Evolutionary conservation across 1,140 invertebrate genomes (phyloP).

Genomic region (Forficula auricularia): DNA sequence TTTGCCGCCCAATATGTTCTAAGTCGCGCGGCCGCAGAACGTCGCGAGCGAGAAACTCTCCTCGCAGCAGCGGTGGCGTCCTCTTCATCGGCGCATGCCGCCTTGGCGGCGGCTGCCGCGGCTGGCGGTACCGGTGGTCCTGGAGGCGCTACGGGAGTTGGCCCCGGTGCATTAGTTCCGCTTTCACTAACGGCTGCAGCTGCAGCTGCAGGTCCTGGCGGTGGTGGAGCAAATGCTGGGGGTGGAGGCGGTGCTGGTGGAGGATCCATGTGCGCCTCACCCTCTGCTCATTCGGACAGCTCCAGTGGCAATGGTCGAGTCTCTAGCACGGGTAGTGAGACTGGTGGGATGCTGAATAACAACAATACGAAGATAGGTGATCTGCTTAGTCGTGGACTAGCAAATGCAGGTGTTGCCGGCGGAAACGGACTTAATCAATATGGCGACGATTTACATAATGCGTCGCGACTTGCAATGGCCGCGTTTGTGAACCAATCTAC

Average conservation of each 20-base stretch:
- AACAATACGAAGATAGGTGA: conserved; percentile 53
- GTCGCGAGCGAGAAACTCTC: conserved; percentile 60
- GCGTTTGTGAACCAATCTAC: conserved; percentile 41
- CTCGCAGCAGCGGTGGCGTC: conserved; percentile 49
- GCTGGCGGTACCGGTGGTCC: conserved; percentile 7
- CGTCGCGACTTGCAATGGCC: conserved; percentile 54
- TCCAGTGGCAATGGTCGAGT: conserved; percentile 52
- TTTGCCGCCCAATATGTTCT: conserved; percentile 86
- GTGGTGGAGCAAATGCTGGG: conserved; percentile 16
- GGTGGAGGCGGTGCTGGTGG: conserved; percentile 14
- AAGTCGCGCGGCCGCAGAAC: conserved; percentile 72
- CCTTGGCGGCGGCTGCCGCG: conserved; percentile 13
- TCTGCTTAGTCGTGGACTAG: conserved; percentile 34
- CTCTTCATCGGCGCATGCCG: conserved; percentile 13
- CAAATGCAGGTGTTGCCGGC: conserved; percentile 17
- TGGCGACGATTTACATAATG: conserved; percentile 48
- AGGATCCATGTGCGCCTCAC: conserved; percentile 40
- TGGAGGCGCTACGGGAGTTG: neutral
- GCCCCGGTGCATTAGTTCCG: neutral
- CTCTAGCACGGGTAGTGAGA: conserved; percentile 59
- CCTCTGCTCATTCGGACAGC: conserved; percentile 57
- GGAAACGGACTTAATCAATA: conserved; percentile 37
- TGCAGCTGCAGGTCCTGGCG: conserved; percentile 13
- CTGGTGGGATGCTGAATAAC: conserved; percentile 40
- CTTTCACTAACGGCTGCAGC: conserved; percentile 3